These are phyloP conservation scores for Thysanoteuthis rhombus DNA, from an alignment of 2,888 invertebrate genomes.

Conservation along the genomic window DNA sequence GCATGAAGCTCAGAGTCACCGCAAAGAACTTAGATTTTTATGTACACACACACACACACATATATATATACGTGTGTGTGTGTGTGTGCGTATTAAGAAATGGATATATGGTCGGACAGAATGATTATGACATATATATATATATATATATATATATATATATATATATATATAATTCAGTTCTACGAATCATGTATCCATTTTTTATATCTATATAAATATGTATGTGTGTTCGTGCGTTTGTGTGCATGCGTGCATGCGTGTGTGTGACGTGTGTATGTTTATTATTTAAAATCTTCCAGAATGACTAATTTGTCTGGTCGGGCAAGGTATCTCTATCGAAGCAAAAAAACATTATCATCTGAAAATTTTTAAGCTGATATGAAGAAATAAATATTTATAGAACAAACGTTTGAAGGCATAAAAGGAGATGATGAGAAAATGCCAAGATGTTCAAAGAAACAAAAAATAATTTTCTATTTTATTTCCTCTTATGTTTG, in stretches of 20 bases:
- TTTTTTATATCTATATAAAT: too few species aligned
- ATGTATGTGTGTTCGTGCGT: neutral
- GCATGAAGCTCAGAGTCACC: too few species aligned
- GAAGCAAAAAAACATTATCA: constrained; percentile 1
- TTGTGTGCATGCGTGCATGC: neutral
- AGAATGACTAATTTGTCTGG: neutral
- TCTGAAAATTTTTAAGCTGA: neutral
- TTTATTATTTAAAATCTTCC: neutral
- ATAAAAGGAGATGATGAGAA: neutral
- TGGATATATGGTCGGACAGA: too few species aligned
- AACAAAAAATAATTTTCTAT: too few species aligned
- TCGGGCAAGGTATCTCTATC: neutral
- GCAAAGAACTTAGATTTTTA: too few species aligned
- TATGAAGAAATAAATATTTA: neutral
- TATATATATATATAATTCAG: neutral
- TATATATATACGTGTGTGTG: too few species aligned
- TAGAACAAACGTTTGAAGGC: neutral
- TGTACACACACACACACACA: too few species aligned
- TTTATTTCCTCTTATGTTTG: neutral
- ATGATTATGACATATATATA: too few species aligned
- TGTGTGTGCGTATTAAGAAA: too few species aligned
- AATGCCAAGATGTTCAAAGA: too few species aligned
- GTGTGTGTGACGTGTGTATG: neutral
- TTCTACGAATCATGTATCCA: too few species aligned
- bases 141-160: neutral